phyloP scores from a whole-genome alignment of 2,888 invertebrate genomes.

The Xiphydria camelus region DNA sequence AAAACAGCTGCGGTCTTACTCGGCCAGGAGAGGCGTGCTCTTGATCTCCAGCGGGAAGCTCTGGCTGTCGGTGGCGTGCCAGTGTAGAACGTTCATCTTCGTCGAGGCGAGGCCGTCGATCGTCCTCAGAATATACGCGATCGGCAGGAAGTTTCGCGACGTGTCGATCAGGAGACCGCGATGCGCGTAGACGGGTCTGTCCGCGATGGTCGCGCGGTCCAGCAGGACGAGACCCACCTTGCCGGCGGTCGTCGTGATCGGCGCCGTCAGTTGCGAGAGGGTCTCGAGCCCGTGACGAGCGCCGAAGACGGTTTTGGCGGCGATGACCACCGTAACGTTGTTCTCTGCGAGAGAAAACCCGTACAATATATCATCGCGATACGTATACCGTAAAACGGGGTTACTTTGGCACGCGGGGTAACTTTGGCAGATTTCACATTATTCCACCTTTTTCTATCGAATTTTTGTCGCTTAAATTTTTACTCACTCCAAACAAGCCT shows the following conservation, averaged over 20 bases:
- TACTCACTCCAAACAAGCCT: no score
- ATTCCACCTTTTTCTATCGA: no score
- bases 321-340: slow-evolving; percentile 62
- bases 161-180: slow-evolving; percentile 89
- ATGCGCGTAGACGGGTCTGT: slow-evolving; percentile 80
- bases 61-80: slow-evolving; percentile 90
- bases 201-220: slow-evolving; percentile 68
- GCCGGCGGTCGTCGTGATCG: slow-evolving; percentile 33
- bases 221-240: slow-evolving; percentile 65
- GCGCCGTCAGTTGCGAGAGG: slow-evolving; percentile 69
- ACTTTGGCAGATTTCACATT: no score
- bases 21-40: slow-evolving; percentile 71
- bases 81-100: slow-evolving; percentile 91
- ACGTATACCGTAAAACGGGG: neutral
- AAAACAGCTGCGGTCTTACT: no score
- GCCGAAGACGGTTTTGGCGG: slow-evolving; percentile 70
- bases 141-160: slow-evolving; percentile 82
- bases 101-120: slow-evolving; percentile 85
- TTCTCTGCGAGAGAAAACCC: slow-evolving; percentile 50
- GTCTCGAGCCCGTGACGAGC: slow-evolving; percentile 79
- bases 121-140: slow-evolving; percentile 69
- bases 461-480: no score
- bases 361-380: neutral
- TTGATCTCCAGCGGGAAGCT: slow-evolving; percentile 85
- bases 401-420: no score